A percentile compares a stretch with the other conserved stretches of the same genome.
phyloP scores from a whole-genome alignment of 1,140 invertebrate genomes.

The Scaptodrosophila lebanonensis region DNA sequence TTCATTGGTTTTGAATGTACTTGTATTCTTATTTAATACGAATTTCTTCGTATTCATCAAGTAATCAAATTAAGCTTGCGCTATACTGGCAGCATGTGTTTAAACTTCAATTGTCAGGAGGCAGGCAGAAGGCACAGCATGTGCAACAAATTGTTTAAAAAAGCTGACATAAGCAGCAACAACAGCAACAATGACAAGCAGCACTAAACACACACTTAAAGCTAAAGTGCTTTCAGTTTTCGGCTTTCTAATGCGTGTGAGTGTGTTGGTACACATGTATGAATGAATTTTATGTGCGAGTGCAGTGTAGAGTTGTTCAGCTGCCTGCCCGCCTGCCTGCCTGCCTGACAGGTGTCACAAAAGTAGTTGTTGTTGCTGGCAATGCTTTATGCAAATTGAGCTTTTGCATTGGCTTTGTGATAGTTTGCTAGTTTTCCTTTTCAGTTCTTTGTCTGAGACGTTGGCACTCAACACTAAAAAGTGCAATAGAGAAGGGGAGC shows the following conservation, averaged over 20 bases:
- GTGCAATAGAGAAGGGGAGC: too few species aligned
- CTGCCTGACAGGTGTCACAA: slow-evolving; percentile 62
- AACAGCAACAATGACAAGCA: slow-evolving; percentile 12
- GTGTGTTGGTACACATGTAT: not conserved
- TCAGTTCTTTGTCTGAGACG: too few species aligned
- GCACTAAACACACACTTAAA: not conserved
- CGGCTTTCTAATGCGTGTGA: too few species aligned
- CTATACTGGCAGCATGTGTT: too few species aligned
- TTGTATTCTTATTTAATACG: too few species aligned
- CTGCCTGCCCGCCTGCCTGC: slow-evolving; percentile 45
- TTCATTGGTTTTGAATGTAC: too few species aligned
- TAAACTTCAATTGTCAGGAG: slow-evolving; percentile 28
- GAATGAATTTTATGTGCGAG: slow-evolving; percentile 10
- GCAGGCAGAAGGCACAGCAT: slow-evolving; percentile 9
- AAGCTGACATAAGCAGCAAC: slow-evolving; percentile 7
- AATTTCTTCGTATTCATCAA: too few species aligned
- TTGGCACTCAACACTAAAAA: too few species aligned
- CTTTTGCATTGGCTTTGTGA: too few species aligned
- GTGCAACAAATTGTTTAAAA: slow-evolving; percentile 12
- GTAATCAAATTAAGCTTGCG: too few species aligned
- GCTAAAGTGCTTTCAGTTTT: not conserved
- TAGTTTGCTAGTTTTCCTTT: too few species aligned
- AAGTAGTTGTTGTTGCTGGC: slow-evolving; percentile 40
- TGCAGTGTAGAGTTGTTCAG: slow-evolving; percentile 34
- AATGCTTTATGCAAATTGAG: slow-evolving; percentile 52